Percentiles rank a stretch among this genome's conserved stretches.
phyloP scores from a whole-genome alignment of 2,888 invertebrate species.

The Machimus rusticus region DNA sequence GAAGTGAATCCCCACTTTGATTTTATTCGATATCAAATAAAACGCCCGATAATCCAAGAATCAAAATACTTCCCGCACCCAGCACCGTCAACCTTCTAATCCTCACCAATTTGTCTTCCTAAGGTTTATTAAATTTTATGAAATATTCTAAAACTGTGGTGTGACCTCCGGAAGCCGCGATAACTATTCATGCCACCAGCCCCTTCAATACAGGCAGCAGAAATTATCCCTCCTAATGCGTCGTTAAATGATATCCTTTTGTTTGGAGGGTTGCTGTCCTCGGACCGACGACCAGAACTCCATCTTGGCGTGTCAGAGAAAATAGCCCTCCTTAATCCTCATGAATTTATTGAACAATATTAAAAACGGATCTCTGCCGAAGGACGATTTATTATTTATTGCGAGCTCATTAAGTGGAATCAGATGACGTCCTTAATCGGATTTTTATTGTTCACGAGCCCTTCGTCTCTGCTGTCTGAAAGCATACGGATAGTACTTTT shows the following conservation, averaged over 20 bases:
- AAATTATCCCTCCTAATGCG: conserved; percentile 34
- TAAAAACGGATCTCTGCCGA: conserved; percentile 46
- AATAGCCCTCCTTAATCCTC: conserved; percentile 47
- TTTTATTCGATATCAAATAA: not conserved
- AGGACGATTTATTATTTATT: conserved; percentile 48
- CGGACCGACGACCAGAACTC: not conserved
- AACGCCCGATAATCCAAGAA: not conserved
- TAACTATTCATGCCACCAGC: conserved; percentile 14
- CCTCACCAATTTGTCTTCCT: conserved; percentile 13
- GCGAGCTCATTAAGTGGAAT: conserved; percentile 47
- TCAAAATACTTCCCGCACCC: conserved; percentile 27
- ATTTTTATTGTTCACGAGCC: conserved; percentile 45
- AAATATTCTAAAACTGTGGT: conserved; percentile 28
- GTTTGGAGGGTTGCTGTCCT: conserved; percentile 18
- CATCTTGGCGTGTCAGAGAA: conserved; percentile 34
- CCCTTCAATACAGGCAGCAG: not conserved
- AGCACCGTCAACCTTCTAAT: not conserved
- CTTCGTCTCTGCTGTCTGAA: not conserved
- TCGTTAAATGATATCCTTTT: conserved; percentile 26
- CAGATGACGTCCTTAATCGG: conserved; percentile 48
- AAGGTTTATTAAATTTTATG: conserved; percentile 11
- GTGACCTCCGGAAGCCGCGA: not conserved
- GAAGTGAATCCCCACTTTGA: not conserved
- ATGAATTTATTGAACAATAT: conserved; percentile 48
- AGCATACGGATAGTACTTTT: not conserved